Evolutionary conservation across 2,888 invertebrate genomes (phyloP), one percentile per base, ranked within the genome.

Genomic region (Microctonus hyperodae): DNA sequence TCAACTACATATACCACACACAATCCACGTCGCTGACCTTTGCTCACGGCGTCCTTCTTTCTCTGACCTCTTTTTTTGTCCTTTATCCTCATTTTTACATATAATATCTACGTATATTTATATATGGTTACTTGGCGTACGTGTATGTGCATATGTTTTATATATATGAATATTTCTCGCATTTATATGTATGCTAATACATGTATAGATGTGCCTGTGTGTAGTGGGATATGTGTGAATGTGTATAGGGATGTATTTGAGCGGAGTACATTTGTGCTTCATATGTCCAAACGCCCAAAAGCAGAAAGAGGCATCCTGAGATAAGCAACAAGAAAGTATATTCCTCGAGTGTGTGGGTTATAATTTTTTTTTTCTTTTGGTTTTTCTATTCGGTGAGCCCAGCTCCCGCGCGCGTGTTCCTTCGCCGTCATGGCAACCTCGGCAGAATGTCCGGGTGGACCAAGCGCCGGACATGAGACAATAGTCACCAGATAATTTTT

Each of bases 391-490:
- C 20, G 25, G 51, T 16, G 53, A 55, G 44, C 16, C 40, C 50
- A 56, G 65, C 53, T 66, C 69, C 65, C 64, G 61, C 74, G 72
- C 75, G 44, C 59, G 44, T 44, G 44, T 44, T 37, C 37, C 13
- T 23, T 60, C 37, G 37, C 75, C 76, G 76, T 78, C 76, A 80
- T 80, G 79, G 77, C 77, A 77, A 78, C 77, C 76, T 70, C n/a
- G n/a, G 62, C 72, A 73, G 76, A 78, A 76, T 73, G 62, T 72
- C 75, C 69, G 65, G 71, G 75, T 72, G 70, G 69, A 67, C 71
- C 73, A 76, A 76, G 75, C 71, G 31, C 4, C n/a, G 31, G 31
- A 74, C 72, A 68, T 74, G 66, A 70, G 70, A n/a, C n/a, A 75
- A 71, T 70, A 72, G 74, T 73, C 69, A 44, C 9, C 76, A 75